Base-by-base conservation (phyloP, 2,113 vertebrate species). In the Rhizomys pruinosus region DNA sequence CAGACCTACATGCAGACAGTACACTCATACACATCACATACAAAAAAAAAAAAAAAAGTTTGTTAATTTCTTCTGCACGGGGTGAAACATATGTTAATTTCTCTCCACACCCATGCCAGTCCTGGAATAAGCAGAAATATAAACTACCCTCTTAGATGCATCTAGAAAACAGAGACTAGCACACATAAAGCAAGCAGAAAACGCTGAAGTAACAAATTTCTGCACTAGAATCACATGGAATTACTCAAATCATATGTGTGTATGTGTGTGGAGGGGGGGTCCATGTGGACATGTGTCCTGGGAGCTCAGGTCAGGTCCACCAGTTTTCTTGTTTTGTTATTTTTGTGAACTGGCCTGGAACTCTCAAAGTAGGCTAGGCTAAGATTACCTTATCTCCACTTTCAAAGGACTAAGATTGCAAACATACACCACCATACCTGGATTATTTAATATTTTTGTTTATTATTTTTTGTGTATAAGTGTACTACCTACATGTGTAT, bases 111-210 rank as follows among this genome's bases (percentile, higher is more conserved):
- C 66, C 59, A 59, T 20, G n/a, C 61, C 19, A 73, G n/a, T 59
- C 66, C 63, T n/a, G 25, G 55, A 8, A 82, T 59, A 87, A 85
- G 52, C 13, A 69, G 27, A 72, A 72, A 91, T 55, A 17, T 34
- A 84, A 63, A 20, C 34, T 5, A 77, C 25, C 37, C 34, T 79
- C 61, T 79, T 29, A 44, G 87, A 84, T 27, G 15, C 15, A 13
- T 89, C 80, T 39, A 89, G 29, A 23, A 86, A 15, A 79, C 10
- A 91, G 64, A 92, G 89, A 91, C 47, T 3, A 79, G 32, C 68
- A 68, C 80, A 92, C 17, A n/a, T 20, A 44, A 69, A 34, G 68
- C n/a, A 87, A 27, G 19, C 52, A 59, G 17, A n/a, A 27, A 27
- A 86, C 1, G 4, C 17, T 37, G 47, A 85, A n/a, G 27, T 25